Evolutionary conservation across 2,797 vertebrate species (phyloP).

Genomic region (Masticophis lateralis): DNA sequence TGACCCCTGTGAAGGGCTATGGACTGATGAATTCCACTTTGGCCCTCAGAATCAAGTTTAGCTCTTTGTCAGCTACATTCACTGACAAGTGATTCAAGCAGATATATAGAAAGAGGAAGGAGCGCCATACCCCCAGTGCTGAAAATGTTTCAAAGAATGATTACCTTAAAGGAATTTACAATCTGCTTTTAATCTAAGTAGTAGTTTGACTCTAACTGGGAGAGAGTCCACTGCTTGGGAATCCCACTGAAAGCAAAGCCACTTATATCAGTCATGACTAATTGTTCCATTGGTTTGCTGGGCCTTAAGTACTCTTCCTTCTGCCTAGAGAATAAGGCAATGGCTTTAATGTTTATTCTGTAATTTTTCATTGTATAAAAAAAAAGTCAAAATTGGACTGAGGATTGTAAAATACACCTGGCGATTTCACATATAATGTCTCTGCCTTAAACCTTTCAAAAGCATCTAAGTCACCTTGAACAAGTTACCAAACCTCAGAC

Average conservation of each 20-base stretch:
- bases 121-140: neutral
- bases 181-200: neutral
- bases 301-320: neutral
- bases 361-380: neutral
- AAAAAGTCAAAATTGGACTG: neutral
- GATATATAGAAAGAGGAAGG: neutral
- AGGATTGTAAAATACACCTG: constrained; percentile 5
- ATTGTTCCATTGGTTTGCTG: neutral
- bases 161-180: neutral
- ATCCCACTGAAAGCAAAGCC: neutral
- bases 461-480: constrained; percentile 61
- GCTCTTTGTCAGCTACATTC: neutral
- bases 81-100: neutral
- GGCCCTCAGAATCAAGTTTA: neutral
- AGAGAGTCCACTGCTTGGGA: neutral
- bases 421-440: constrained; percentile 37
- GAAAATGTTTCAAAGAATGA: neutral
- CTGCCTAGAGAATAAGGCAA: neutral
- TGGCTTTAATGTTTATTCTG: neutral
- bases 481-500: constrained; percentile 67
- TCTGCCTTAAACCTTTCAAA: constrained; percentile 60
- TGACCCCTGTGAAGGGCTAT: neutral
- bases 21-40: neutral
- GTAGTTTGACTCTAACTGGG: neutral
- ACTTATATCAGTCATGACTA: neutral